phyloP scores from a whole-genome alignment of 2,113 vertebrate genomes.

The Hemibagrus wyckioides region DNA sequence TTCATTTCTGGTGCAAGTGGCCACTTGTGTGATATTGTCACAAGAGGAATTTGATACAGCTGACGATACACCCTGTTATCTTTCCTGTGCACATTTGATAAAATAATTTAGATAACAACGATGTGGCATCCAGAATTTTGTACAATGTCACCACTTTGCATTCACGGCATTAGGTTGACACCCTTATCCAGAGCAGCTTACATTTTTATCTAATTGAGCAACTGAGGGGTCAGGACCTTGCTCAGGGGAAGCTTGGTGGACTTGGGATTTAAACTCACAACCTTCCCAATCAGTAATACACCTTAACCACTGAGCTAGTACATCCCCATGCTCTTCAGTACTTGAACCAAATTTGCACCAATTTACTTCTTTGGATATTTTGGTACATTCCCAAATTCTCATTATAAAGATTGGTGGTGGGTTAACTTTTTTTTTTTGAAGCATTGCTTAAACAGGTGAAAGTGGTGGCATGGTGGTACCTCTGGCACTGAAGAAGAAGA shows the following conservation, averaged over 20 bases:
- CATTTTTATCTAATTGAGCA: too few species aligned
- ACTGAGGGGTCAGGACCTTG: too few species aligned
- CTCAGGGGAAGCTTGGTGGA: too few species aligned
- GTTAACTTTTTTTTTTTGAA: not conserved
- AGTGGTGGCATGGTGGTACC: not conserved
- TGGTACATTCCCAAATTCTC: not conserved
- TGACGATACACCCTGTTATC: not conserved
- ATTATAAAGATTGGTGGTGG: not conserved
- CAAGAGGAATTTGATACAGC: not conserved
- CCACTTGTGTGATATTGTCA: not conserved
- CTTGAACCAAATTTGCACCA: not conserved
- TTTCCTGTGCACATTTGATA: not conserved
- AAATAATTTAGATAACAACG: not conserved
- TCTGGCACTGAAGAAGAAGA: too few species aligned
- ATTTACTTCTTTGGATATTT: not conserved
- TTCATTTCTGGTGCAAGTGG: not conserved
- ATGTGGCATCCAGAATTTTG: not conserved
- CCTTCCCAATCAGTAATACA: too few species aligned
- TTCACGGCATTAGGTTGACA: too few species aligned
- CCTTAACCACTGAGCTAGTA: too few species aligned
- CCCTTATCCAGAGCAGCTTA: too few species aligned
- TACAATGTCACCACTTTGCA: not conserved
- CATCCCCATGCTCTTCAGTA: too few species aligned
- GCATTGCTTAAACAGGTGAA: not conserved
- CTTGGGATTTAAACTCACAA: too few species aligned